A percentile compares a stretch with the other conserved stretches of the same genome.
phyloP scores from a whole-genome alignment of 2,797 vertebrate species.

The Lepilemur ruficaudatus region DNA sequence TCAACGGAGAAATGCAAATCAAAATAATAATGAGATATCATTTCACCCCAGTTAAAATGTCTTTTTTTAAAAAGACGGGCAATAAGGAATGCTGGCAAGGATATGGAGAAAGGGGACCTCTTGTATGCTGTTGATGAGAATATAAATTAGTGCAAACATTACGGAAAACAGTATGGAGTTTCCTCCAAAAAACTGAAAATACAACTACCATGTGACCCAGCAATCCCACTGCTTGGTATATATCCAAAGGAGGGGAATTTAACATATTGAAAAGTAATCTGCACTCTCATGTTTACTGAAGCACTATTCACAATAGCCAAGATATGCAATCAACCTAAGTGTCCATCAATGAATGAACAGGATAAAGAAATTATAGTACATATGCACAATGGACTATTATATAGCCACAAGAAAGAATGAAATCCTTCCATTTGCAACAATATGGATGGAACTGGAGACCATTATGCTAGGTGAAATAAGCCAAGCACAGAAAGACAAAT shows the following conservation, averaged over 20 bases:
- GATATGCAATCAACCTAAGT: not conserved
- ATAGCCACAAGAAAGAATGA: not conserved
- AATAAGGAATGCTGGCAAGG: not conserved
- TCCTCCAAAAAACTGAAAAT: not conserved
- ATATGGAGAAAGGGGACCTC: not conserved
- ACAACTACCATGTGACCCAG: not conserved
- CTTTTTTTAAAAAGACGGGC: not conserved
- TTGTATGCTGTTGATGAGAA: not conserved
- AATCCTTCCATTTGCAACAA: not conserved
- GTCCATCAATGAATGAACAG: not conserved
- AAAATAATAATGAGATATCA: not conserved
- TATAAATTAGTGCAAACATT: not conserved
- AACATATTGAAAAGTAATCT: not conserved
- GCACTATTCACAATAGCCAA: not conserved
- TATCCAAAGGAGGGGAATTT: not conserved
- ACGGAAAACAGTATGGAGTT: not conserved
- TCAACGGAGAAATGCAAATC: not conserved
- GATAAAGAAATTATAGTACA: not conserved
- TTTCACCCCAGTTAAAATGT: not conserved
- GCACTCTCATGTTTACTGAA: not conserved
- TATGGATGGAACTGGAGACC: not conserved
- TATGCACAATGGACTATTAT: not conserved
- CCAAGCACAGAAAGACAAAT: not conserved
- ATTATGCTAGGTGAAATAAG: not conserved
- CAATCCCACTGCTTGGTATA: not conserved